These are phyloP conservation scores for Rhynchotus rufescens DNA, from an alignment of 2,797 vertebrate genomes.

Conservation along the genomic window DNA sequence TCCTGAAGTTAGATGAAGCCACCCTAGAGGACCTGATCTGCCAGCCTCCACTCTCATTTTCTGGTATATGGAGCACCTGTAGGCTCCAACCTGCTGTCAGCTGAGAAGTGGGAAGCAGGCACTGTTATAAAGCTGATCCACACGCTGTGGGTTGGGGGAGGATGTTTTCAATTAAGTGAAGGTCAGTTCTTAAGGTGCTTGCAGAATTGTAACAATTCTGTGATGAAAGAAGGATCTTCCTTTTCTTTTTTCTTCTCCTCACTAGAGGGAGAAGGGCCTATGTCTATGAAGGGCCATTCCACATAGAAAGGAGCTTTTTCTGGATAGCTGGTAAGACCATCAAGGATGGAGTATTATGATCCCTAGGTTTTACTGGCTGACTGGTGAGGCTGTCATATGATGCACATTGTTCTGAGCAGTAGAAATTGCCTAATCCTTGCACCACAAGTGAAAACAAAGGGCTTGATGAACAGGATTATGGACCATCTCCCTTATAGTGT, in stretches of 20 bases:
- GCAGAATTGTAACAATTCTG: neutral
- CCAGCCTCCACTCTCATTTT: neutral
- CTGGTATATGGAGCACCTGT: neutral
- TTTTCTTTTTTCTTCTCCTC: neutral
- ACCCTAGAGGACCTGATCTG: too few species aligned
- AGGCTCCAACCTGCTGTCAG: neutral
- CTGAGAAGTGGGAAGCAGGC: neutral
- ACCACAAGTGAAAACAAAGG: neutral
- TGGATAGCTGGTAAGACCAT: neutral
- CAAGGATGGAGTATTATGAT: neutral
- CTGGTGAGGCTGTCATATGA: neutral
- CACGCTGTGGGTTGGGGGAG: accelerated
- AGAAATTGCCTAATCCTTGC: neutral
- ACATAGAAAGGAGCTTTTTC: neutral
- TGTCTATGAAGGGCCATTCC: neutral
- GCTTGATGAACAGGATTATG: neutral
- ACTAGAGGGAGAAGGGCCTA: too few species aligned
- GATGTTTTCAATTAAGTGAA: neutral
- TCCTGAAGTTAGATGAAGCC: neutral
- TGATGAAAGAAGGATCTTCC: neutral
- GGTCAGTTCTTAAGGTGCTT: accelerated
- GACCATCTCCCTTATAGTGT: neutral
- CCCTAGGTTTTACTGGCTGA: neutral
- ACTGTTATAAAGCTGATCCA: accelerated
- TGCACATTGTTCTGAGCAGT: accelerated